A percentile compares a stretch with the other conserved stretches of the same genome.
These are phyloP conservation scores for Protodeltote pygarga DNA, from an alignment of 2,888 invertebrate species.

Conservation along the genomic window DNA sequence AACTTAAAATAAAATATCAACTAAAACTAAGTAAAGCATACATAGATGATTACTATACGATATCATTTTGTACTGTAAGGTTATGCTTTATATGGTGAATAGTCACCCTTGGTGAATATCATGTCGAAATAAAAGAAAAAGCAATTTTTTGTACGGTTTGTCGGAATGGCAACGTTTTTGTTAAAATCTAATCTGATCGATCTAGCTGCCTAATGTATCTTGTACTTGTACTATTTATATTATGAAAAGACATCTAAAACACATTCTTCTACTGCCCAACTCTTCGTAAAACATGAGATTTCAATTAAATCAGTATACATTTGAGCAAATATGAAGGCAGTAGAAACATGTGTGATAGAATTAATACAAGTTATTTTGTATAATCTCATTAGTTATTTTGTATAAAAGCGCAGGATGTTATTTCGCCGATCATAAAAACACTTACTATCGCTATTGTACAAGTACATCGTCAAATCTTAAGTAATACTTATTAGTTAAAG, in stretches of 20 bases:
- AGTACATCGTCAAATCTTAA: constrained; percentile 29
- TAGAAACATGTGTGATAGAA: constrained; percentile 29
- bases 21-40: constrained; percentile 83
- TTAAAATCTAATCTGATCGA: constrained; percentile 46
- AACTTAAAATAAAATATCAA: constrained; percentile 60
- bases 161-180: constrained; percentile 61
- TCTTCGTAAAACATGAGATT: background rate
- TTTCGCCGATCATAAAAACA: constrained; percentile 2
- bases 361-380: constrained; percentile 31
- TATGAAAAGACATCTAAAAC: constrained; percentile 30
- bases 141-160: constrained; percentile 38
- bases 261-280: constrained; percentile 16
- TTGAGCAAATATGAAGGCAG: constrained; percentile 21
- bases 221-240: constrained; percentile 56
- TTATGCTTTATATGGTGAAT: constrained; percentile 58
- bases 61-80: constrained; percentile 85
- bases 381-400: constrained; percentile 36
- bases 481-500: constrained; percentile 45
- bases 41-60: constrained; percentile 78
- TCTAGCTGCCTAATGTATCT: constrained; percentile 58
- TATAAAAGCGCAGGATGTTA: constrained; percentile 46
- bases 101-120: constrained; percentile 21
- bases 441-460: constrained; percentile 5
- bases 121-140: constrained; percentile 17
- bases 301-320: constrained; percentile 8